Percentiles rank a stretch among this genome's conserved stretches.
Conservation (phyloP, 2,797 vertebrate genomes). For the Falco rusticolus region DNA sequence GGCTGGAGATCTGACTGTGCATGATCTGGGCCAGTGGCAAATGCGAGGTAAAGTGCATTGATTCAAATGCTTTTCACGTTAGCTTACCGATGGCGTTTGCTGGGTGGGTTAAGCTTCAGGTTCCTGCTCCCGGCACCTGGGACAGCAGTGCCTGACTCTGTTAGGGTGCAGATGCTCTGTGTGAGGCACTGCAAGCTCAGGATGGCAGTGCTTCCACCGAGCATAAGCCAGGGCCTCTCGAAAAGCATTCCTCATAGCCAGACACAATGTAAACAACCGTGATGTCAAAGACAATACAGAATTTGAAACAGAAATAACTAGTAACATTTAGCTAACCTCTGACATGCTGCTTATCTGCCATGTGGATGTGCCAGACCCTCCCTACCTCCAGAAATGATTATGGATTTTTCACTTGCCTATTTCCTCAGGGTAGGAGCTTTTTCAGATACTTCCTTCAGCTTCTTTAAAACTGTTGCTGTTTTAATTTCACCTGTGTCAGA, state of each 20-base stretch:
- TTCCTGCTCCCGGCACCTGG: neutral
- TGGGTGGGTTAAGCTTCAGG: neutral
- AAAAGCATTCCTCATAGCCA: neutral
- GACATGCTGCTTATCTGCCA: neutral
- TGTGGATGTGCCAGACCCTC: neutral
- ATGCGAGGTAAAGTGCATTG: rapidly evolving
- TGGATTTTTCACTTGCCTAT: neutral
- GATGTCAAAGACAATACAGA: neutral
- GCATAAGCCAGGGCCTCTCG: neutral
- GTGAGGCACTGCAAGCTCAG: neutral
- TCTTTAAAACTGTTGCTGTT: neutral
- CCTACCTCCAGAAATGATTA: neutral
- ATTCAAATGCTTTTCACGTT: rapidly evolving
- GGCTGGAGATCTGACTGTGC: neutral
- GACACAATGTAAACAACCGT: neutral
- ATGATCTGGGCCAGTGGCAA: too few relatives aligned
- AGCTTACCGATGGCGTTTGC: neutral
- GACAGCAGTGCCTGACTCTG: neutral
- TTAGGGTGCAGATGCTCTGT: neutral
- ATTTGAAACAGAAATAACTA: neutral
- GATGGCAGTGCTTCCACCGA: rapidly evolving
- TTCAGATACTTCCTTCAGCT: neutral
- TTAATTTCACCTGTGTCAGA: neutral
- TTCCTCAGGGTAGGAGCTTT: neutral
- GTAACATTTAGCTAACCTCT: neutral